Base-by-base conservation (phyloP, 1,140 invertebrate species). In the Pachyrhynchus sulphureomaculatus region DNA sequence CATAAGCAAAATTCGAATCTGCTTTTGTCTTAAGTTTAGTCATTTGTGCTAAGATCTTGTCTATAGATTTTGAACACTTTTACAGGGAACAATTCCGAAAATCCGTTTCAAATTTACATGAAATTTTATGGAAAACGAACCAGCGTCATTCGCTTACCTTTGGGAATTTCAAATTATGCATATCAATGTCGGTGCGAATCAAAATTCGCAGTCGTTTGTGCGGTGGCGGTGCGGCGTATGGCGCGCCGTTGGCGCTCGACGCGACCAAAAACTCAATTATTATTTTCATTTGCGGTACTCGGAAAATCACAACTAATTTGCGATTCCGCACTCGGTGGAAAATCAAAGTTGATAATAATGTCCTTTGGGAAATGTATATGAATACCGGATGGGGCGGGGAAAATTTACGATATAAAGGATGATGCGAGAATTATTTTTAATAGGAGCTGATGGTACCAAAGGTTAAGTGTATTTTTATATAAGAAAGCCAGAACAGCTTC, bases 241-340 rank as follows among this genome's bases (percentile, higher is more conserved):
- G 55, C 55, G n/a, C 48, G 55, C 26, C 26, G 26, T 18, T 18
- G 54, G 54, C 55, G 45, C 26, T 58, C 32, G 55, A 58, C 39
- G 36, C 55, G 55, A 58, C 55, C 55, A 58, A 58, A 58, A 58
- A 58, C 55, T 48, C 55, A 58, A 58, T 58, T 58, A 58, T 58
- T 58, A 58, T 58, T 58, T 58, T 58, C 55, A 58, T 58, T 58
- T 58, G 55, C 32, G 55, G 55, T 44, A 13, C 55, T 24, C 55
- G 55, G 45, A 51, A 58, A 58, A 58, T 58, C 55, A 58, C 55
- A 58, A 48, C 55, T 58, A 58, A 58, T 58, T 58, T 58, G 55
- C 33, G 13, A 47, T 58, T 26, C 39, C 39, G 45, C 55, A 58
- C 42, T 17, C 42, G 34, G 42, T 58, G 55, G 55, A 58, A 58